phyloP scores from a whole-genome alignment of 2,888 invertebrate genomes.

The Agrilus mali region DNA sequence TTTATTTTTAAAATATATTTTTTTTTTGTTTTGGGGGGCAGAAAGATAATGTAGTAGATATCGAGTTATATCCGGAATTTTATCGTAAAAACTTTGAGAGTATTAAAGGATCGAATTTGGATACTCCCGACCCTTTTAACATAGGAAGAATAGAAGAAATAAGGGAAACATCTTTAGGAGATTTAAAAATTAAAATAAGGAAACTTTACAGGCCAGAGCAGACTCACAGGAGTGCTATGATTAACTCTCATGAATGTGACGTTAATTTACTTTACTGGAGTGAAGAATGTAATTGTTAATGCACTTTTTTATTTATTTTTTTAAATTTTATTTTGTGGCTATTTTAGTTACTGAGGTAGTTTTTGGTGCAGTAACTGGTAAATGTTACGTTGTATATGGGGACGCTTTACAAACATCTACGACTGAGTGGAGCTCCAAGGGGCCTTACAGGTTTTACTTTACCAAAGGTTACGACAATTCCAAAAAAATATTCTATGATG shows the following conservation, averaged over 20 bases:
- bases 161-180: slow-evolving; percentile 35
- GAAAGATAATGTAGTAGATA: slow-evolving; percentile 47
- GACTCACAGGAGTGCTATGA: slow-evolving; percentile 43
- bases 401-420: slow-evolving; percentile 40
- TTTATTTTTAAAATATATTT: neutral
- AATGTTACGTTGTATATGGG: slow-evolving; percentile 53
- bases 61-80: slow-evolving; percentile 65
- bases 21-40: too few relatives aligned
- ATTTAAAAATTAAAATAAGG: slow-evolving; percentile 50
- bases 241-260: slow-evolving; percentile 47
- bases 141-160: slow-evolving; percentile 58
- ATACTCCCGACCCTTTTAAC: slow-evolving; percentile 64
- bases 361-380: slow-evolving; percentile 51
- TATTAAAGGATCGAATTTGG: slow-evolving; percentile 56
- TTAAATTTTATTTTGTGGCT: neutral
- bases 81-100: slow-evolving; percentile 62
- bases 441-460: slow-evolving; percentile 65
- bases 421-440: slow-evolving; percentile 47
- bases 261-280: slow-evolving; percentile 67
- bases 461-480: slow-evolving; percentile 49
- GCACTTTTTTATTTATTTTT: neutral
- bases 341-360: slow-evolving; percentile 28
- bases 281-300: slow-evolving; percentile 45
- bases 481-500: slow-evolving; percentile 44
- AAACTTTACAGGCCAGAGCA: slow-evolving; percentile 67